phyloP scores from a whole-genome alignment of 1,140 invertebrate species.

The Hylyphantes graminicola region DNA sequence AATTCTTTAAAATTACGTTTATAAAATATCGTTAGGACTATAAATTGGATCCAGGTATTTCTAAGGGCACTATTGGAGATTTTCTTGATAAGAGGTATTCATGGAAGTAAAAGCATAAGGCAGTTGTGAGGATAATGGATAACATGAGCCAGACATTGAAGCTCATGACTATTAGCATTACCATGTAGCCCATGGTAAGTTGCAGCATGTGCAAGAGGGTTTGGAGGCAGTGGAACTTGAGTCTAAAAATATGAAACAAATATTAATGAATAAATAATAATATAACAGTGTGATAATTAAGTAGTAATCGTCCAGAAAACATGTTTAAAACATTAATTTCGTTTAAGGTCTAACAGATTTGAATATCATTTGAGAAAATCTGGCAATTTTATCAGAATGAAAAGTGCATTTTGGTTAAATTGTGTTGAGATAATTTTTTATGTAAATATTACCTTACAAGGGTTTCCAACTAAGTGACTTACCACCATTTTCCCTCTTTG shows the following conservation, averaged over 20 bases:
- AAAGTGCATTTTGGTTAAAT: too few species aligned
- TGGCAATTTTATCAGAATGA: too few species aligned
- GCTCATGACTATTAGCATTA: slow-evolving; percentile 60
- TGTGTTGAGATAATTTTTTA: too few species aligned
- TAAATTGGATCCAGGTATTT: slow-evolving; percentile 46
- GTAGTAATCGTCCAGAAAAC: too few species aligned
- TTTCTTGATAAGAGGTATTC: slow-evolving; percentile 45
- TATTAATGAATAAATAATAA: not conserved
- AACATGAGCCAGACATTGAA: slow-evolving; percentile 57
- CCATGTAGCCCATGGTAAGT: slow-evolving; percentile 58
- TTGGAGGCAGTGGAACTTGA: slow-evolving; percentile 54
- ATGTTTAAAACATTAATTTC: too few species aligned
- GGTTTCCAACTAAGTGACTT: too few species aligned
- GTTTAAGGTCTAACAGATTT: too few species aligned
- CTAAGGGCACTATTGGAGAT: slow-evolving; percentile 40
- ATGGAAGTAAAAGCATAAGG: slow-evolving; percentile 54
- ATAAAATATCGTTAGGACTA: not conserved
- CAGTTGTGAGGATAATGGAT: slow-evolving; percentile 23
- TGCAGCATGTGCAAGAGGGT: slow-evolving; percentile 57
- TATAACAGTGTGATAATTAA: not conserved
- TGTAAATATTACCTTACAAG: too few species aligned
- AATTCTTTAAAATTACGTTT: too few species aligned
- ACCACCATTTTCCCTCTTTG: too few species aligned
- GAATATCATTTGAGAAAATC: too few species aligned
- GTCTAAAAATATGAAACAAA: slow-evolving; percentile 33